phyloP scores from a whole-genome alignment of 2,113 vertebrate species.

The Sterrhoptilus dennistouni region DNA sequence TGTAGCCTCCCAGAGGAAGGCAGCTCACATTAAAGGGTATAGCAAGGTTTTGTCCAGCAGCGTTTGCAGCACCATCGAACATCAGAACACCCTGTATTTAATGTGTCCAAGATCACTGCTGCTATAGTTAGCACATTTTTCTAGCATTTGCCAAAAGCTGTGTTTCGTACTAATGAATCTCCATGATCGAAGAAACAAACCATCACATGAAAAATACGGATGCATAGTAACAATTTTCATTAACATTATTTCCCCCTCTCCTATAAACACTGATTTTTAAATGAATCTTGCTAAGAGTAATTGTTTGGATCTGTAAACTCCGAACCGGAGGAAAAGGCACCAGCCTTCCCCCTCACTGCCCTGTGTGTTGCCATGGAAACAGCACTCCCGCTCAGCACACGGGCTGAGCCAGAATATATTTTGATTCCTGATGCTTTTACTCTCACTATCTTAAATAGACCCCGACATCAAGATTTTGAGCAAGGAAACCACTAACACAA shows the following conservation, averaged over 20 bases:
- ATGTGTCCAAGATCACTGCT: background rate
- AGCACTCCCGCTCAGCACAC: slow-evolving; percentile 13
- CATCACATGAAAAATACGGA: background rate
- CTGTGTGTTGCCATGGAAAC: slow-evolving; percentile 69
- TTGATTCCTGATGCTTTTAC: slow-evolving; percentile 40
- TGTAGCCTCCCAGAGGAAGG: background rate
- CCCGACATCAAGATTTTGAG: background rate
- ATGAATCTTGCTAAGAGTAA: background rate
- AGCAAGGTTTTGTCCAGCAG: background rate
- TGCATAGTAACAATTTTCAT: background rate
- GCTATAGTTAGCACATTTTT: background rate
- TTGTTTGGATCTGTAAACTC: slow-evolving; percentile 6
- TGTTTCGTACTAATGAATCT: background rate
- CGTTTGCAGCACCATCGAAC: background rate
- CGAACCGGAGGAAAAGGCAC: background rate
- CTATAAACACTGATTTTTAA: background rate
- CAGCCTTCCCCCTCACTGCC: background rate
- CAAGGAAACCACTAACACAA: background rate
- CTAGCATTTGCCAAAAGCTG: background rate
- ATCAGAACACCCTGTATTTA: background rate
- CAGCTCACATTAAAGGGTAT: background rate
- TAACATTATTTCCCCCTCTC: background rate
- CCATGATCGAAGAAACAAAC: background rate
- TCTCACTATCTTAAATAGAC: background rate
- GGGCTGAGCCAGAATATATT: slow-evolving; percentile 20